Base-by-base conservation (phyloP, 2,113 vertebrate species). In the Corapipo altera region DNA sequence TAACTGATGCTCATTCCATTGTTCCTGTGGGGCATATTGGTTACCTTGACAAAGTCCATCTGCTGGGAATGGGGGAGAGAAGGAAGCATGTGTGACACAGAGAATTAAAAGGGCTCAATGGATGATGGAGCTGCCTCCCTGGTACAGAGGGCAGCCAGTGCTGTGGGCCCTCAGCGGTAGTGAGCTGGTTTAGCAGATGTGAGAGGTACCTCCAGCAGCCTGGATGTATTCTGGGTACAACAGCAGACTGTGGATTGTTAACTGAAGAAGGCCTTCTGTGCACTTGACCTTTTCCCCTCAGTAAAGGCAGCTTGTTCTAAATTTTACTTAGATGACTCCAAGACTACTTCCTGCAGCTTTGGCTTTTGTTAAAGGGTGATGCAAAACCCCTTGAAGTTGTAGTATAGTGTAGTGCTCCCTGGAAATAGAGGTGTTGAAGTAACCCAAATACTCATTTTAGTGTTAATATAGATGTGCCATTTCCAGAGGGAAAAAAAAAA, bases 211-310 rank as follows among this genome's bases (percentile, higher is more conserved):
- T 75, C 22, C 15, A 49, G 48, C 39, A 69, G 16, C 15, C 2
- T 9, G 15, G 15, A 2, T 39, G 2, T 23, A 0, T 75, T 44
- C 41, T 23, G 27, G 9, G 26, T 7, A 35, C 37, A 54, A 4
- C 28, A 35, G 37, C 15, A 57, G 27, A 10, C 37, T 6, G 70
- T 58, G 44, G 19, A 12, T 54, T 65, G 28, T 32, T n/a, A 37
- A 43, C 33, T 74, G 73, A 37, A 67, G 51, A 69, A 79, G 11
- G 7, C 17, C 54, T 86, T 91, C 24, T 76, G 28, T 32, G 41
- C 61, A 4, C 43, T 74, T 35, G 17, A 59, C 33, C 4, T 43
- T 70, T 70, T 61, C 66, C 41, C 22, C 9, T 4, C 14, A 10
- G 18, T 27, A 67, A 71, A 15, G 7, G 48, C 37, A 30, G 5